Conservation (phyloP, 2,113 vertebrate species). For the Notechis scutatus region DNA sequence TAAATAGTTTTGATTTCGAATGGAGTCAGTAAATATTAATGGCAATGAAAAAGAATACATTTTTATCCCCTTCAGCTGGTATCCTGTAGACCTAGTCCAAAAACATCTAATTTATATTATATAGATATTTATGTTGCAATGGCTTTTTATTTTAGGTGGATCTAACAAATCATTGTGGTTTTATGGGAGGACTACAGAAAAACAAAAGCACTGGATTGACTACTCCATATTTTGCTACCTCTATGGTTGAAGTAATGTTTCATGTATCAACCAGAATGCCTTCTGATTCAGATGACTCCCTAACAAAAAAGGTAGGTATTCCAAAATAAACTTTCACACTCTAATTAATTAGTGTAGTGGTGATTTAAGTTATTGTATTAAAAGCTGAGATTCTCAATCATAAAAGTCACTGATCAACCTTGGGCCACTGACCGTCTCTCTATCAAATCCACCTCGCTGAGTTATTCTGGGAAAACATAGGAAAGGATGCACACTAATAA, state of each 20-base stretch:
- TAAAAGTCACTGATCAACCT: neutral
- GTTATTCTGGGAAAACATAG: neutral
- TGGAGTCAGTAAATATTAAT: neutral
- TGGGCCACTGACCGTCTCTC: neutral
- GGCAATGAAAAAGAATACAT: neutral
- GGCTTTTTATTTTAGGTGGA: conserved; percentile 79
- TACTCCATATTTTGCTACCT: conserved; percentile 96
- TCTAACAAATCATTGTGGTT: conserved; percentile 94
- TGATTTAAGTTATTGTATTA: neutral
- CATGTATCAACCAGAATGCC: conserved; percentile 98
- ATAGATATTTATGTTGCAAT: conserved; percentile 20
- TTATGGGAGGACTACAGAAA: conserved; percentile 96
- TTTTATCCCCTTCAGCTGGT: neutral
- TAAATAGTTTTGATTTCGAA: neutral
- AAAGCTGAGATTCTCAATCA: neutral
- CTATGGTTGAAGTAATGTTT: conserved; percentile 96
- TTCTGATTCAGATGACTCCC: conserved; percentile 93
- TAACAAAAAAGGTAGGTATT: conserved; percentile 91
- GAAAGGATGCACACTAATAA: neutral
- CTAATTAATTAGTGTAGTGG: neutral
- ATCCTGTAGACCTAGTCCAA: neutral
- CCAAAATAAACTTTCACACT: conserved; percentile 11
- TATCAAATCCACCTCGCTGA: neutral
- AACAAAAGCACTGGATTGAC: conserved; percentile 95
- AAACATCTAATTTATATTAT: neutral